Evolutionary conservation across 2,888 invertebrate genomes (phyloP), one percentile per base, ranked within the genome.

Genomic region (Zootermopsis nevadensis): DNA sequence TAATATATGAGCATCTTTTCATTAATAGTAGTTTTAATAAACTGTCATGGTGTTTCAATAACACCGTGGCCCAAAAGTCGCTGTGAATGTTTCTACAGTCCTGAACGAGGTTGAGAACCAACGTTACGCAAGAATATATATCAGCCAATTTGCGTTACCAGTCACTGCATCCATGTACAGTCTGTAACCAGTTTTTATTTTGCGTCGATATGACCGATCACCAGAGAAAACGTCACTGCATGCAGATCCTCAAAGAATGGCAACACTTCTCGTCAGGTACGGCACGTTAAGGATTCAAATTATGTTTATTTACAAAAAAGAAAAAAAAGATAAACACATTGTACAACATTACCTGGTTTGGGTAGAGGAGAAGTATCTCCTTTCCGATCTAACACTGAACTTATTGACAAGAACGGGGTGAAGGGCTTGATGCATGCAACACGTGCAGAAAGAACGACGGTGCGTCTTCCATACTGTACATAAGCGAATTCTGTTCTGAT

Each of bases 181-280:
- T 48, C 19, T 19, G 12, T 15, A 42, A 0, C 19, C 19, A 19
- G 19, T 15, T 48, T 48, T 48, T 15, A 48, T 48, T 48, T 15
- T 48, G 3, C 19, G 19, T 48, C 48, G 19, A 48, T 3, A 1
- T 48, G 19, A 2, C 19, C 19, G 3, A 48, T 19, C 19, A 48
- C 19, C 19, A 12, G 19, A 48, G 48, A 48, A 19, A 19, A 48
- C 19, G 4, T 48, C 15, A 4, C 19, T 48, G 48, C 48, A 48
- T 15, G 33, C 24, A 79, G 79, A 79, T 79, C 35, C 35, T 66
- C 53, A 22, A 79, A 33, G 72, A 80, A 83, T 83, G 83, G 83
- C 83, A 83, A 80, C 83, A 66, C 72, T 80, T 80, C 72, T 69
- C 55, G 69, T 83, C 83, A 83, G 83, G 83, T 83, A 83, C 83